Conservation (phyloP, 2,113 vertebrate species). For the Melierax canorus region DNA sequence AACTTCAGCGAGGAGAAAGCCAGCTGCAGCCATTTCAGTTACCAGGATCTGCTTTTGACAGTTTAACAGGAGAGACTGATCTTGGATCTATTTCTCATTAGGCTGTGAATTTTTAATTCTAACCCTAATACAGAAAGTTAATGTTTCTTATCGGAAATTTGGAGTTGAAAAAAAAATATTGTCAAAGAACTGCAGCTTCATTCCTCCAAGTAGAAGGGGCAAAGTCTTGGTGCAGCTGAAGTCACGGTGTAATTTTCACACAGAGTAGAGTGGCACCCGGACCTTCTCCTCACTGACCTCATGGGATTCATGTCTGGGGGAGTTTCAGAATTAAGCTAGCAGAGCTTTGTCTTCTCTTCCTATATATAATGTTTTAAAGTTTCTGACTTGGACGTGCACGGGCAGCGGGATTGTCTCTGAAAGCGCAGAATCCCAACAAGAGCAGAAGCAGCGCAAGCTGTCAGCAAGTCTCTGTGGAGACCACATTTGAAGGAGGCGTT, state of each 20-base stretch:
- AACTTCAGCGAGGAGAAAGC: background rate
- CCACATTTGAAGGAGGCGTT: rapidly evolving
- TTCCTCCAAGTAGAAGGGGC: background rate
- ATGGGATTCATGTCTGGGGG: background rate
- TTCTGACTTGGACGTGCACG: background rate
- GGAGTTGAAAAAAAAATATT: background rate
- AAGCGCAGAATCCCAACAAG: background rate
- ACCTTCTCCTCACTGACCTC: background rate
- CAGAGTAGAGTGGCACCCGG: background rate
- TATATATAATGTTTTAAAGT: background rate
- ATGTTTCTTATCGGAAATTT: background rate
- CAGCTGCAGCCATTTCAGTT: background rate
- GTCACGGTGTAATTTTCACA: background rate
- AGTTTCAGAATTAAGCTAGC: background rate
- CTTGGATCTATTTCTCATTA: background rate
- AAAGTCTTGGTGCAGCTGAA: background rate
- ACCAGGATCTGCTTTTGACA: background rate
- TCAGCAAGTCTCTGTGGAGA: background rate
- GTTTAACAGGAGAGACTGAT: background rate
- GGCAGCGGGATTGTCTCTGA: background rate
- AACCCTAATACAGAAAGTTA: background rate
- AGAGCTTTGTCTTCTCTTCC: background rate
- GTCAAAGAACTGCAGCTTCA: background rate
- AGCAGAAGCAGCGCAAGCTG: background rate
- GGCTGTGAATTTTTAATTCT: background rate